Base-by-base conservation (phyloP, 2,797 vertebrate genomes). In the Phoxinus dragarum region DNA sequence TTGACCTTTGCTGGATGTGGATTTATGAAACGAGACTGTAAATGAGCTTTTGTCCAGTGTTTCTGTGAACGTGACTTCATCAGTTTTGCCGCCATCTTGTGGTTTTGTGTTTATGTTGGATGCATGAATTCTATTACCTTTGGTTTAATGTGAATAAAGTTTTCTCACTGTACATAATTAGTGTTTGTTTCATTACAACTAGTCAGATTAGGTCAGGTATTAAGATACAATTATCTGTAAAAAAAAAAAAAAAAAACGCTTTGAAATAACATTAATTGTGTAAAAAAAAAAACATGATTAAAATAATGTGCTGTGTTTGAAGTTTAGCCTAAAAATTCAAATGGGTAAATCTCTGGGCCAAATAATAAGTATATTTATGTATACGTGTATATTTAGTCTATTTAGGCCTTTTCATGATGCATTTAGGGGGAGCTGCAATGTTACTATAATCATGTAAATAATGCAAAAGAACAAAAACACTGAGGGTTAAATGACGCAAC, bases 111-210 rank as follows among this genome's bases (percentile, higher is more conserved):
- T 69, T 14, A 54, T 42, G 52, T 85, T 74, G 56, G 73, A 76
- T 61, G 40, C 67, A 84, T 89, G 89, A 92, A 91, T 93, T 90
- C 88, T 84, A 87, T 61, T 12, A 82, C 89, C 90, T 93, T 94
- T 93, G 91, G 93, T 89, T 89, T 92, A 92, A 93, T 92, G 93
- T 94, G 92, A 95, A 95, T 95, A 95, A 95, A 96, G 92, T 73
- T 77, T 38, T 61, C 77, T 49, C 54, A 21, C 17, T 8, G 44
- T 49, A n/a, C 27, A 12, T 36, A 10, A 36, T 6, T 17, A 34
- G 36, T 19, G 34, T 74, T 66, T 44, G 23, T 38, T 38, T 66
- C 23, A 49, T 10, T 49, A 71, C 8, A 68, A 42, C 9, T 11
- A 11, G 9, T 40, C 21, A 11, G 3, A 27, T 40, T 54, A 7